Evolutionary conservation across 2,797 vertebrate genomes (phyloP).

Genomic region (Enteromius viviparus): DNA sequence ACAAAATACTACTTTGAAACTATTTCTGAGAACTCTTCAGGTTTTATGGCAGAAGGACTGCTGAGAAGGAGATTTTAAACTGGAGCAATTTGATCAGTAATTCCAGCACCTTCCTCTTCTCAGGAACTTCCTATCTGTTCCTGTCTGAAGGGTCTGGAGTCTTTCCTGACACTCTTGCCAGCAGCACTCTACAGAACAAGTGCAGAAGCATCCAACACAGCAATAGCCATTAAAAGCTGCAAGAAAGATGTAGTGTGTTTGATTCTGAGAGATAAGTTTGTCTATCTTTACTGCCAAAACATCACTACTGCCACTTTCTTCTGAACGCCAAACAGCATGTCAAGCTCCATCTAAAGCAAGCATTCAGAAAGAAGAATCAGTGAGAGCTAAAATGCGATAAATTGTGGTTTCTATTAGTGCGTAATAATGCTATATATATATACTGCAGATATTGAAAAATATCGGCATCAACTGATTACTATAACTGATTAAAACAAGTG

Average conservation of each 20-base stretch:
- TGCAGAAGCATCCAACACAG: neutral
- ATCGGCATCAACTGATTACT: neutral
- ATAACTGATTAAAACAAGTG: neutral
- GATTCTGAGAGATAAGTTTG: neutral
- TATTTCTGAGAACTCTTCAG: neutral
- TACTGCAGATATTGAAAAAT: neutral
- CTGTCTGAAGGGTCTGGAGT: constrained; percentile 14
- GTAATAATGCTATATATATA: neutral
- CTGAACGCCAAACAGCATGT: constrained; percentile 12
- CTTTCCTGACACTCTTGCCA: neutral
- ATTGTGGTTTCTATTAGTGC: neutral
- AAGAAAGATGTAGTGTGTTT: neutral
- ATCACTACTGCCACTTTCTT: neutral
- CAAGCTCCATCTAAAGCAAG: neutral
- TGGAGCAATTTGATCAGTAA: neutral
- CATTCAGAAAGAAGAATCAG: neutral
- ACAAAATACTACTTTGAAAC: neutral
- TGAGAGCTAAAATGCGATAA: neutral
- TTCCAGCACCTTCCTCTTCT: neutral
- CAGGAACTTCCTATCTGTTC: neutral
- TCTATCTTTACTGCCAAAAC: constrained; percentile 14
- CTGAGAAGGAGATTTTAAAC: neutral
- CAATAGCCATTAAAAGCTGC: neutral
- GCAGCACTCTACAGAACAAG: constrained; percentile 6
- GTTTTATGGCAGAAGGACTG: neutral